These are phyloP conservation scores for Planococcus citri DNA, from an alignment of 1,140 invertebrate species.

Conservation along the genomic window DNA sequence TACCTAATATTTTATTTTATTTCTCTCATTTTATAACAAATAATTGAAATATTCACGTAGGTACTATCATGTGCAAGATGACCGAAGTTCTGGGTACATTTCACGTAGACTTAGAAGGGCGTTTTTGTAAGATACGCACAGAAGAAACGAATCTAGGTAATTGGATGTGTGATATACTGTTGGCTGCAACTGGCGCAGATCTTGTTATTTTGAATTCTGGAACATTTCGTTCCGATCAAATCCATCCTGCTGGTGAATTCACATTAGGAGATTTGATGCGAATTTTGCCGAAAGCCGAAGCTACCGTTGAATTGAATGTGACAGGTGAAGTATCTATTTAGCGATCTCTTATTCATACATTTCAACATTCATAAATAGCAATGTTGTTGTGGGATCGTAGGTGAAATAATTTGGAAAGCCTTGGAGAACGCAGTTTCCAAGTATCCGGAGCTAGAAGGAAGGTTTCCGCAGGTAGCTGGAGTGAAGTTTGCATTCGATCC, in stretches of 20 bases:
- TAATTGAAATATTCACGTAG: slow-evolving; percentile 37
- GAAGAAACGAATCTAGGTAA: slow-evolving; percentile 80
- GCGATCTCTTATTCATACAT: neutral
- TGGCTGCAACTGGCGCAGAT: slow-evolving; percentile 70
- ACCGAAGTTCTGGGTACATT: slow-evolving; percentile 69
- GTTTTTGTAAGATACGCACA: slow-evolving; percentile 64
- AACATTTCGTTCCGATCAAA: slow-evolving; percentile 64
- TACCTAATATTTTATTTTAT: too few relatives aligned
- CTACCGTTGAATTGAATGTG: slow-evolving; percentile 55
- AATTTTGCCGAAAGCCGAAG: slow-evolving; percentile 72
- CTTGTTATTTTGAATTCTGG: slow-evolving; percentile 76
- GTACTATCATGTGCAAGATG: slow-evolving; percentile 65
- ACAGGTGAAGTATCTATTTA: slow-evolving; percentile 33
- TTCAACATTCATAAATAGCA: neutral
- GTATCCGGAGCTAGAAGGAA: slow-evolving; percentile 66
- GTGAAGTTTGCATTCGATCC: slow-evolving; percentile 77
- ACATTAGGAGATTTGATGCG: slow-evolving; percentile 67
- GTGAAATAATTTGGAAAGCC: slow-evolving; percentile 52
- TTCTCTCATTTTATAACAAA: too few relatives aligned
- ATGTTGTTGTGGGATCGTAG: slow-evolving; percentile 34
- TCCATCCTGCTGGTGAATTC: slow-evolving; percentile 67
- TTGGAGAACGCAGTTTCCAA: slow-evolving; percentile 67
- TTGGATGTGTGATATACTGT: slow-evolving; percentile 72
- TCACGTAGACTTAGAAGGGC: slow-evolving; percentile 66
- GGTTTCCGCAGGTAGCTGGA: slow-evolving; percentile 71